Evolutionary conservation across 2,888 invertebrate genomes (phyloP).

Genomic region (Idaea straminata): DNA sequence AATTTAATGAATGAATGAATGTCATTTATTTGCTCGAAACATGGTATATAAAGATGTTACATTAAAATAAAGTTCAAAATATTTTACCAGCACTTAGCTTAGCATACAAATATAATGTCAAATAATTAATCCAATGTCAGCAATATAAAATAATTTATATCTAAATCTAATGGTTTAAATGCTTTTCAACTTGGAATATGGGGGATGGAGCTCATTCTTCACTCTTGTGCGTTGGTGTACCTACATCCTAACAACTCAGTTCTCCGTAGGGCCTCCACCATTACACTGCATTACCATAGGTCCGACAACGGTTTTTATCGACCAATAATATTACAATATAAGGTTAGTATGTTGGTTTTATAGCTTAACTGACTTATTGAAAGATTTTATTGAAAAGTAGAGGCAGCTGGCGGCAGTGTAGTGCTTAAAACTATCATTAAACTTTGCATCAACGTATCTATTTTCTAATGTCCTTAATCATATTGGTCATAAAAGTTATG

Average conservation of each 20-base stretch:
- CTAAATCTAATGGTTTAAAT: too few relatives aligned
- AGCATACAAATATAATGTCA: too few relatives aligned
- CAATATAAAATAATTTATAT: too few relatives aligned
- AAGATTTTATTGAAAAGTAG: neutral
- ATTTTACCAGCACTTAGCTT: too few relatives aligned
- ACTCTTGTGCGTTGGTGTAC: conserved; percentile 33
- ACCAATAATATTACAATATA: conserved; percentile 24
- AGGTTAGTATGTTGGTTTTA: neutral
- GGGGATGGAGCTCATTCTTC: too few relatives aligned
- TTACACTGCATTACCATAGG: conserved; percentile 28
- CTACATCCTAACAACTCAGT: neutral
- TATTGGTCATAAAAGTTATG: neutral
- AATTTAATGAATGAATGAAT: too few relatives aligned
- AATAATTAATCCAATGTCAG: too few relatives aligned
- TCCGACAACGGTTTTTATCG: conserved; percentile 45
- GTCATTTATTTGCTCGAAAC: too few relatives aligned
- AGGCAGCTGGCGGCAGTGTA: conserved; percentile 2
- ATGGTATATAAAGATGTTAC: too few relatives aligned
- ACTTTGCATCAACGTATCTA: neutral
- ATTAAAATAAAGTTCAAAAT: too few relatives aligned
- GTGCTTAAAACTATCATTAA: conserved; percentile 5
- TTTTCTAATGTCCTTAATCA: neutral
- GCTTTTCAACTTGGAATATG: too few relatives aligned
- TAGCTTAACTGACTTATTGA: conserved; percentile 3
- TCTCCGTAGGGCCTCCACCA: neutral